A percentile compares a stretch with the other conserved stretches of the same genome.
Conservation (phyloP, 2,113 vertebrate genomes). For the Trematocara variabile region DNA sequence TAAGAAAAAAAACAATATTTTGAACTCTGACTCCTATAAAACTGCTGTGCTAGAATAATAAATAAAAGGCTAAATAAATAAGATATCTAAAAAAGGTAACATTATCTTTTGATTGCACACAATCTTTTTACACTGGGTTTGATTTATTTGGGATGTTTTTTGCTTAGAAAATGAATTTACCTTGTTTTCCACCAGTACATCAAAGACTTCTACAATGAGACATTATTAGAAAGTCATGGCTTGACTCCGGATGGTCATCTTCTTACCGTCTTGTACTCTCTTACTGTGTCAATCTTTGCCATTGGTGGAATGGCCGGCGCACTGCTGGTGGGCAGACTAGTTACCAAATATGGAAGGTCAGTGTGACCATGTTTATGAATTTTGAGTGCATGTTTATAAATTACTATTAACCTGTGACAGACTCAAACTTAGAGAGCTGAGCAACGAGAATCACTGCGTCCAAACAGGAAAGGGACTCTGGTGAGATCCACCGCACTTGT, state of each 20-base stretch:
- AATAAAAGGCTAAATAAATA: neutral
- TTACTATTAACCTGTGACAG: neutral
- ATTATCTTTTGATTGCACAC: neutral
- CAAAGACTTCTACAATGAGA: constrained; percentile 85
- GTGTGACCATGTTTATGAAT: neutral
- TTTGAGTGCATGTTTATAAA: neutral
- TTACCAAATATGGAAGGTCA: constrained; percentile 82
- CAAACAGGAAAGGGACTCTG: constrained; percentile 80
- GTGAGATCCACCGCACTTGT: constrained; percentile 77
- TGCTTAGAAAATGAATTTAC: neutral
- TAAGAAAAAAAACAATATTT: neutral
- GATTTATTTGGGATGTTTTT: rapidly evolving
- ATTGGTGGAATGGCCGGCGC: constrained; percentile 84
- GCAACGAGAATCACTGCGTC: neutral
- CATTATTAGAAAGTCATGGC: constrained; percentile 60
- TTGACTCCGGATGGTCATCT: constrained; percentile 37
- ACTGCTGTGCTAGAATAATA: neutral
- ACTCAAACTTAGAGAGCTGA: neutral
- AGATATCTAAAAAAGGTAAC: neutral
- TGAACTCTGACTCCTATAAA: neutral
- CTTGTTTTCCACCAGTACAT: constrained; percentile 75
- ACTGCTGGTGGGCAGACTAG: constrained; percentile 79
- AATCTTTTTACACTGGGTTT: neutral
- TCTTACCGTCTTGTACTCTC: constrained; percentile 81
- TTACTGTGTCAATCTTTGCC: constrained; percentile 87